A percentile compares a stretch with the other conserved stretches of the same genome.
Evolutionary conservation across 2,113 vertebrate species (phyloP).

Genomic region (Cinclus mexicanus): DNA sequence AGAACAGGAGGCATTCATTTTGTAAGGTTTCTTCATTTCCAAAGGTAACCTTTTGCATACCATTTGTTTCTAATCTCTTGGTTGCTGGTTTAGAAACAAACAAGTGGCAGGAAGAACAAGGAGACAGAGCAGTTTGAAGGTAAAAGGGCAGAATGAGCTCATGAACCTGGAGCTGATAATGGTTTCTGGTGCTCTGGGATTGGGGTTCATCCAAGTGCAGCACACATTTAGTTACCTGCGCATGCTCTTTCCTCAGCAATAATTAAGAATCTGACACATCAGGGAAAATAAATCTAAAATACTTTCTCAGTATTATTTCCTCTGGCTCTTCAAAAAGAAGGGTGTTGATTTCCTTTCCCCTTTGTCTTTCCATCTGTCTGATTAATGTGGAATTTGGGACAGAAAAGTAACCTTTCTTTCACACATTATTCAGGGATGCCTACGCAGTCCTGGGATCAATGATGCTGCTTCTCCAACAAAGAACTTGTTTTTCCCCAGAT

Average conservation of each 20-base stretch:
- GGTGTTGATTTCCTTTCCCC: not conserved
- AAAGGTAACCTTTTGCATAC: slow-evolving; percentile 43
- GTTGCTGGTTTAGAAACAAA: slow-evolving; percentile 36
- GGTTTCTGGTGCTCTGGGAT: not conserved
- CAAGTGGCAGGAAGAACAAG: not conserved
- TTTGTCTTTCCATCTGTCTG: not conserved
- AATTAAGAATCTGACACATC: not conserved
- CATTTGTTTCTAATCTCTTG: slow-evolving; percentile 23
- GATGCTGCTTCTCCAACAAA: not conserved
- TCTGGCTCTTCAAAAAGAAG: not conserved
- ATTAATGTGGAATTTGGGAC: not conserved
- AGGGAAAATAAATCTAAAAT: not conserved
- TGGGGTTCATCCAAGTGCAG: not conserved
- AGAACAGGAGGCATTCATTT: not conserved
- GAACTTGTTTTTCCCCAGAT: not conserved
- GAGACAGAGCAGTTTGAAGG: not conserved
- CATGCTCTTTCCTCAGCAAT: not conserved
- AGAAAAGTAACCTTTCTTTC: not conserved
- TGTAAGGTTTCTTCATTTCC: not conserved
- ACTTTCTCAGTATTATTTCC: not conserved
- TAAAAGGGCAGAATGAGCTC: slow-evolving; percentile 24
- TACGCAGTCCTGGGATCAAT: not conserved
- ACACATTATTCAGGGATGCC: not conserved
- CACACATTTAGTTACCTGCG: not conserved
- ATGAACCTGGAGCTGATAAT: not conserved